These are phyloP conservation scores for Arizona elegans DNA, from an alignment of 2,113 vertebrate species.

Conservation along the genomic window DNA sequence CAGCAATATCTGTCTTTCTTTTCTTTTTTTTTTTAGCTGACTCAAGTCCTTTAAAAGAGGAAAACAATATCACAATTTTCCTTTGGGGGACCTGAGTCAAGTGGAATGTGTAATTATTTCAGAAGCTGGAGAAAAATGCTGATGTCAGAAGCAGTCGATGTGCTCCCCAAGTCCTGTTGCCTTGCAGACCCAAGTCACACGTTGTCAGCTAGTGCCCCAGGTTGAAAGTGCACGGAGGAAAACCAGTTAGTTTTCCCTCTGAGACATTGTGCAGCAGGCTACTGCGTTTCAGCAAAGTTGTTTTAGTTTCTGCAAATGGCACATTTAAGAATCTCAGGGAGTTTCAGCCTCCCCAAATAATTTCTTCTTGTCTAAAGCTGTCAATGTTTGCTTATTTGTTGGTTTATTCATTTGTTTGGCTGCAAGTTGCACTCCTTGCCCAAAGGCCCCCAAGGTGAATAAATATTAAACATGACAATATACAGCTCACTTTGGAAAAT, in stretches of 20 bases:
- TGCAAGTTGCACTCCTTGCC: not conserved
- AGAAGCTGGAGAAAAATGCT: slow-evolving; percentile 7
- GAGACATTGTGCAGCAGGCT: not conserved
- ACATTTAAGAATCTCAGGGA: not conserved
- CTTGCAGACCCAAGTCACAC: slow-evolving; percentile 31
- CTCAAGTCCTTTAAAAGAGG: not conserved
- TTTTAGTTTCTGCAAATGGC: not conserved
- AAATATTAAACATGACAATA: not conserved
- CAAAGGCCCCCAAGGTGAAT: not conserved
- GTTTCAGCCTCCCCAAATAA: slow-evolving; percentile 1
- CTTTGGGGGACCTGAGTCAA: slow-evolving; percentile 18
- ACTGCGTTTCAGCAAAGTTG: slow-evolving; percentile 19
- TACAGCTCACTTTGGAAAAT: not conserved
- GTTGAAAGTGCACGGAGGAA: slow-evolving; percentile 11
- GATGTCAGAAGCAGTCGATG: slow-evolving; percentile 22
- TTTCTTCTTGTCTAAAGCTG: not conserved
- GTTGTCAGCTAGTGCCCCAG: slow-evolving; percentile 25
- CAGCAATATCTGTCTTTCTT: not conserved
- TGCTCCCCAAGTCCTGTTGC: slow-evolving; percentile 35
- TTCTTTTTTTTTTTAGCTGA: rapidly evolving
- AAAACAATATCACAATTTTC: slow-evolving; percentile 10
- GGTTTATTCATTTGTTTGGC: not conserved
- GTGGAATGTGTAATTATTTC: slow-evolving; percentile 11
- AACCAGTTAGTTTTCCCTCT: not conserved
- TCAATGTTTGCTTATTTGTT: not conserved